Evolutionary conservation across 2,797 vertebrate genomes (phyloP).

Genomic region (Xiphorhynchus erythropygius): DNA sequence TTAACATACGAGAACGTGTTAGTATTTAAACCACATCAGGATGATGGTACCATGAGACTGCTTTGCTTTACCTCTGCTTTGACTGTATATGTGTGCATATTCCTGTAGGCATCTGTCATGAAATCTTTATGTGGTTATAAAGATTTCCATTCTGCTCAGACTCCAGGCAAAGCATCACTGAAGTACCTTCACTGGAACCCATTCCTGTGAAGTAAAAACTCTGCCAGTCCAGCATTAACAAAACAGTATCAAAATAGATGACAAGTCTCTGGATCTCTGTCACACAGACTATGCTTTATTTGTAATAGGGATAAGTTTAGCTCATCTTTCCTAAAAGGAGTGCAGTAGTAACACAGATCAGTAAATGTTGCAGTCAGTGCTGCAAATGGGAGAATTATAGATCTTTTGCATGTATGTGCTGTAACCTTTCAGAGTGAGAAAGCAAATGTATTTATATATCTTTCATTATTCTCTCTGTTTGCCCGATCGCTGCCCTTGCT

Average conservation of each 20-base stretch:
- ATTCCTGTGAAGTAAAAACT: not conserved
- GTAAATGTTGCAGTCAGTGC: constrained; percentile 16
- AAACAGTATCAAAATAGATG: constrained; percentile 18
- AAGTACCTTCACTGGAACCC: not conserved
- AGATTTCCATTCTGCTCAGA: constrained; percentile 19
- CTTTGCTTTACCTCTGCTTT: not conserved
- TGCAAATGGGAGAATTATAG: constrained; percentile 47
- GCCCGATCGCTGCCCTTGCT: constrained; percentile 44
- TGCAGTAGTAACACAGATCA: not conserved
- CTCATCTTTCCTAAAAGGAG: not conserved
- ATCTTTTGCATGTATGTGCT: not conserved
- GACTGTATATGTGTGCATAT: not conserved
- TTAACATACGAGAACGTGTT: not conserved
- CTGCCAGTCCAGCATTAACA: not conserved
- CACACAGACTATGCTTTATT: not conserved
- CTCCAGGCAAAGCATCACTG: constrained; percentile 3
- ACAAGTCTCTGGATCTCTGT: not conserved
- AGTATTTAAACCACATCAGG: not conserved
- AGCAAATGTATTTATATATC: constrained; percentile 54
- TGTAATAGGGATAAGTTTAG: not conserved
- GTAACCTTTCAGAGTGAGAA: constrained; percentile 46
- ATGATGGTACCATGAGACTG: not conserved
- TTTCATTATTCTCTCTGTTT: constrained; percentile 34
- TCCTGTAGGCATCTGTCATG: constrained; percentile 25
- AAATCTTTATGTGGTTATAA: constrained; percentile 6